A percentile compares a stretch with the other conserved stretches of the same genome.
Conservation (phyloP, 2,113 vertebrate species). For the Hymenochirus boettgeri region DNA sequence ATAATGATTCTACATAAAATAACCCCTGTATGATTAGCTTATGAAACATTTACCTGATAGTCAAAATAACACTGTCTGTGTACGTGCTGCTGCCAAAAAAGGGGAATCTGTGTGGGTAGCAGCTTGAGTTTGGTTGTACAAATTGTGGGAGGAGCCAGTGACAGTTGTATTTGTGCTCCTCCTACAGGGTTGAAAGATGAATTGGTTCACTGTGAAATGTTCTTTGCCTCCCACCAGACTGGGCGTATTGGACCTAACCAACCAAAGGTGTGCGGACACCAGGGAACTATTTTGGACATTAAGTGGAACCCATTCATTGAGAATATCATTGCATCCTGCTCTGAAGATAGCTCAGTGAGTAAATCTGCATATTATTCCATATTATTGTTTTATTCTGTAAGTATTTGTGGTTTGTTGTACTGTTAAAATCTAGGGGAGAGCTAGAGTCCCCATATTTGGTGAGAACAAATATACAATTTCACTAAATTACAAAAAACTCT, state of each 20-base stretch:
- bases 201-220: conserved; percentile 23
- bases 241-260: conserved; percentile 89
- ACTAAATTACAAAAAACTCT: no score
- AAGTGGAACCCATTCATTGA: conserved; percentile 99
- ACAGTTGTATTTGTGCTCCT: conserved; percentile 52
- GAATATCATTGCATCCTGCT: conserved; percentile 93
- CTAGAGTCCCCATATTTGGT: no score
- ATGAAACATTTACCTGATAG: no score
- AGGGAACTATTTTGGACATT: conserved; percentile 94
- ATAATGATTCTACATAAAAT: no score
- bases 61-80: no score
- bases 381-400: no score
- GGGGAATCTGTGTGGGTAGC: no score
- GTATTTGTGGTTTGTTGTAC: no score
- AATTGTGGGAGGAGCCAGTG: conserved; percentile 38
- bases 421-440: no score
- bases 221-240: conserved; percentile 52
- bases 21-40: no score
- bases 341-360: conserved; percentile 91
- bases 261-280: conserved; percentile 93
- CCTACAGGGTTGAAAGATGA: conserved; percentile 52
- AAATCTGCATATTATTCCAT: background rate
- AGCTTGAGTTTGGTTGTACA: background rate
- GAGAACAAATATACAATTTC: no score
- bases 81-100: no score